Evolutionary conservation across 2,888 invertebrate species (phyloP).

Genomic region (Pristionchus arcanus): DNA sequence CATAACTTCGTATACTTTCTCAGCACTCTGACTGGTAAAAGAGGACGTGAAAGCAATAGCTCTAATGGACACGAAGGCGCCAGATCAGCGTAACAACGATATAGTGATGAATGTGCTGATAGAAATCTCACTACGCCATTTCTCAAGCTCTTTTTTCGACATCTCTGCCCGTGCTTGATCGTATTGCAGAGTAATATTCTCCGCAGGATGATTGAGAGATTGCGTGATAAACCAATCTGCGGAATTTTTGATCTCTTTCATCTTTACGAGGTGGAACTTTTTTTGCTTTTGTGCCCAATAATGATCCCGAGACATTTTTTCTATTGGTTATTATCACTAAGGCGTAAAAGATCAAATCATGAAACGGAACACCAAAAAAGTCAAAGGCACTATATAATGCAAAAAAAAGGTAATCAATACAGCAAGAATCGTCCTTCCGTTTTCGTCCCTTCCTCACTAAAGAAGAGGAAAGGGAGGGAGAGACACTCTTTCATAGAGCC

Average conservation of each 20-base stretch:
- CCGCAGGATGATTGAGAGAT: conserved; percentile 6
- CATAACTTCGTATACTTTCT: background rate
- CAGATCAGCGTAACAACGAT: too few relatives aligned
- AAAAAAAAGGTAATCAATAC: background rate
- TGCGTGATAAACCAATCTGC: background rate
- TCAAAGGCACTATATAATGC: background rate
- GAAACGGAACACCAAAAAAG: background rate
- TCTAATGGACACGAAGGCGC: too few relatives aligned
- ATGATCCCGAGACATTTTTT: background rate
- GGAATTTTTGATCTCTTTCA: background rate
- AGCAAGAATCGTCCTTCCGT: conserved; percentile 17
- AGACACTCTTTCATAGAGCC: conserved; percentile 30
- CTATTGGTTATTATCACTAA: background rate
- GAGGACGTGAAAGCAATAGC: too few relatives aligned
- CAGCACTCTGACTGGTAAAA: background rate
- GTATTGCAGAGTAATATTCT: background rate
- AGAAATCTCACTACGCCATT: too few relatives aligned
- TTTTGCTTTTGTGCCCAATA: background rate
- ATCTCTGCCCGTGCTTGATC: background rate
- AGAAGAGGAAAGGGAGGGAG: background rate
- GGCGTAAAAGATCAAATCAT: background rate
- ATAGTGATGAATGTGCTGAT: too few relatives aligned
- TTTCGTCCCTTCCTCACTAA: background rate
- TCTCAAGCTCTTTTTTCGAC: too few relatives aligned
- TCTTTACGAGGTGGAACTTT: background rate